Evolutionary conservation across 2,113 vertebrate genomes (phyloP), one percentile per base, ranked within the genome.

Genomic region (Amblyornis subalaris): DNA sequence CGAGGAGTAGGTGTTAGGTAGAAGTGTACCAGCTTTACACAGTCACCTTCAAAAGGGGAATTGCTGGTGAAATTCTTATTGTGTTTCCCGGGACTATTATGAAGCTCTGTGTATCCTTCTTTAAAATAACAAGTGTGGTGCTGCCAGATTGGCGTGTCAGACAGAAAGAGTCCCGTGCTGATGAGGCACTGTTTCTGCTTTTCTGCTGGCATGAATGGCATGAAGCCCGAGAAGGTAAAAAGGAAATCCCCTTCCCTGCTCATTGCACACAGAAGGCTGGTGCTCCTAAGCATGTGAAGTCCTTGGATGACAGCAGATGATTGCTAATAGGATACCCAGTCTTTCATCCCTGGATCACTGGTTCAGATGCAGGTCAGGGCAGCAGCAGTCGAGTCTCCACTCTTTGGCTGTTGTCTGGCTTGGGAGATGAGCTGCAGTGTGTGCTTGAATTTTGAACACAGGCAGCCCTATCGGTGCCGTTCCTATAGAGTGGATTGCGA

Each of bases 401-500:
- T 65, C 0, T 7, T 29, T 42, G 58, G 22, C 29, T 51, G 35
- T n/a, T 65, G 22, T 18, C 25, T 81, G 53, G 16, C 42, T 53
- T 44, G 69, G 72, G 66, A 36, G 58, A 29, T 47, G 54, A 83
- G 42, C 47, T 73, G 29, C 65, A 58, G 19, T 2, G 26, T 24
- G 33, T 20, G 38, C 5, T 67, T 82, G 62, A 35, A 53, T 78
- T 86, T 42, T 60, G 58, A 69, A 36, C 42, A 6, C 29, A 38
- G 33, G 11, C 12, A 29, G 1, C 36, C 0, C 0, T 33, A 8
- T 11, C 11, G 2, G 0, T 74, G n/a, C 51, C 53, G 0, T 84
- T 78, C 60, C 55, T 61, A 0, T 12, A 8, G 9, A 31, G n/a
- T 1, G 0, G 19, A 12, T 19, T 61, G 48, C 51, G 70, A 57